phyloP scores from a whole-genome alignment of 30 jellyfish, hydroid and myxozoan genomes.

The Aurelia coerulea region DNA sequence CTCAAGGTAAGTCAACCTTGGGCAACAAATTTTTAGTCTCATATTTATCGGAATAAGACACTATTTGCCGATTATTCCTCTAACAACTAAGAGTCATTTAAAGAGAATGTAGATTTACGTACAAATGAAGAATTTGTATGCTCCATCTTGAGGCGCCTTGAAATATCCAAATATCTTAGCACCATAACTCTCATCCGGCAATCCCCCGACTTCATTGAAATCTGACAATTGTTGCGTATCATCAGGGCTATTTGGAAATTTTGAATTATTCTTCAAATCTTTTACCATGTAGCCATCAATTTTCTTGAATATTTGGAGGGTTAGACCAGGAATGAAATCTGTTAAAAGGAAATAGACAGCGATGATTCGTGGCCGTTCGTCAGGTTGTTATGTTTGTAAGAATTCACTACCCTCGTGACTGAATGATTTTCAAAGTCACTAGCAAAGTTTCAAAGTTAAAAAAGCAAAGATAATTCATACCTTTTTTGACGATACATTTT shows the following conservation, averaged over 20 bases:
- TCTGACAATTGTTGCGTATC: constrained; percentile 59
- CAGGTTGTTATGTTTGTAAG: too few species aligned
- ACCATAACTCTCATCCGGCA: constrained; percentile 84
- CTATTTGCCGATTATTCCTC: too few species aligned
- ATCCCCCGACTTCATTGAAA: constrained; percentile 45
- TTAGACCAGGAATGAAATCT: constrained; percentile 86
- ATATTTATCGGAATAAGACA: too few species aligned
- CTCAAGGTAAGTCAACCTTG: too few species aligned
- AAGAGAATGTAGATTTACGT: constrained; percentile 9
- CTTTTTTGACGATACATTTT: too few species aligned
- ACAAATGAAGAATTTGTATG: constrained; percentile 74
- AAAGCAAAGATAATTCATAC: too few species aligned
- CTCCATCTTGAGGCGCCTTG: constrained; percentile 90
- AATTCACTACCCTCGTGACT: too few species aligned
- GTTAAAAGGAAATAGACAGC: background rate
- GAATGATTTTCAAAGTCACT: too few species aligned
- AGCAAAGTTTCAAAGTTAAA: too few species aligned
- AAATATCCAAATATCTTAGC: constrained; percentile 82
- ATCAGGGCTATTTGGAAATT: constrained; percentile 84
- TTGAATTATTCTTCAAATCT: constrained; percentile 64
- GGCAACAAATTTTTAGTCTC: too few species aligned
- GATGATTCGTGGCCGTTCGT: too few species aligned
- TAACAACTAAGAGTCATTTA: too few species aligned
- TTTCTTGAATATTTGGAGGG: constrained; percentile 73
- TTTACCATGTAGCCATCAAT: constrained; percentile 79